Base-by-base conservation (phyloP, 2,888 invertebrate species). In the Erpobdella octoculata region DNA sequence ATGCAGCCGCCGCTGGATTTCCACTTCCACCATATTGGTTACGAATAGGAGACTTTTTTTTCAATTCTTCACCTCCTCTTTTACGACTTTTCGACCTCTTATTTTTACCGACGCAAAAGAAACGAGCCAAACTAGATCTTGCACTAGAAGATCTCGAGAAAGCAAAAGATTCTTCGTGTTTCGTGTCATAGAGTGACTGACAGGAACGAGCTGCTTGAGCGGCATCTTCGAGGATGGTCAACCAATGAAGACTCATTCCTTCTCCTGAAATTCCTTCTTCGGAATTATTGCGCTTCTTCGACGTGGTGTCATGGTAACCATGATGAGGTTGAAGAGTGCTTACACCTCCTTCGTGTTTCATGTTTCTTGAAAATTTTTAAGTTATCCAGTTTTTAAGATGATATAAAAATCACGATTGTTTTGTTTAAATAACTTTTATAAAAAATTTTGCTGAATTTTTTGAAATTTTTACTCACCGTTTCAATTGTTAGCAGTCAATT, bases 241-340 rank as follows among this genome's bases (percentile, higher is more conserved):
- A 46, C 68, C 68, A 68, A n/a, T 68, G 38, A 15, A 46, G n/a
- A 46, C 68, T 68, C 68, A 68, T 68, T 15, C 68, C 68, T 31
- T 68, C 68, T 25, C 68, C 68, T 33, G 68, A 46, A 28, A 31
- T 41, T 38, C 62, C 62, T 28, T 62, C 62, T 31, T 62, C 62
- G 5, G 62, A 62, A 31, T 33, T 62, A n/a, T 31, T 62, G 31
- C 62, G 31, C n/a, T 41, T 41, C 31, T 31, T 62, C 9, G 33
- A 25, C 15, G 2, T 33, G 1, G 62, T 18, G n/a, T 35, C 9
- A 5, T 62, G 31, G 21, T 53, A 25, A 8, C 53, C 53, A 53
- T 53, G 53, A 8, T 53, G 28, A 28, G 53, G n/a, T 28, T 28
- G 8, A 8, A 53, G 21, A 28, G 53, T 53, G 53, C 53, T 12